A percentile compares a stretch with the other conserved stretches of the same genome.
These are phyloP conservation scores for Channa striata DNA, from an alignment of 2,797 vertebrate species.

Conservation along the genomic window DNA sequence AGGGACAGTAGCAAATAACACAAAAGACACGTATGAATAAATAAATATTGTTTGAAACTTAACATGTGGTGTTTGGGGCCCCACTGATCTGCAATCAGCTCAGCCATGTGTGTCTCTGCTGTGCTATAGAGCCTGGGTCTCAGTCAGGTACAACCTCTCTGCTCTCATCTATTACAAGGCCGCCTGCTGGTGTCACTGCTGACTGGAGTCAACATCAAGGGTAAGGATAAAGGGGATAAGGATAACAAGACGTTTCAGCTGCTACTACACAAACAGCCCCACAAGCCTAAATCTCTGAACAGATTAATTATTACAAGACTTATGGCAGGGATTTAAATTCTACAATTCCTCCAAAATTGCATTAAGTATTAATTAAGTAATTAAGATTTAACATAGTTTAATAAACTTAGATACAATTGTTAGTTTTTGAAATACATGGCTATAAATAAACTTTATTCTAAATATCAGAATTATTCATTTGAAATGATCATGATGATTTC, in stretches of 20 bases:
- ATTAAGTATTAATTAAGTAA: not conserved
- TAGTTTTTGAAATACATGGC: not conserved
- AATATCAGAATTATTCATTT: not conserved
- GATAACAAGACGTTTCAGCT: conserved; percentile 48
- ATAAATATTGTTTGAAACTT: not conserved
- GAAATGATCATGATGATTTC: not conserved
- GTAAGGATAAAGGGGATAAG: conserved; percentile 67
- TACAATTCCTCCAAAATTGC: not conserved
- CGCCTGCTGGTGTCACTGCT: conserved; percentile 58
- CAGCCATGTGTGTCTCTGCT: conserved; percentile 36
- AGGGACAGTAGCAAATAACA: not conserved
- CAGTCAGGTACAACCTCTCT: conserved; percentile 17
- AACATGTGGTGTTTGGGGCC: not conserved
- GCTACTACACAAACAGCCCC: conserved; percentile 28
- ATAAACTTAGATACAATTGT: not conserved
- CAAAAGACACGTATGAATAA: not conserved
- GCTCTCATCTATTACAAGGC: conserved; percentile 52
- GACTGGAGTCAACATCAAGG: conserved; percentile 52
- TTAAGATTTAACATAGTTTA: not conserved
- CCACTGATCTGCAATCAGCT: conserved; percentile 22
- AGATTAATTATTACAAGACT: not conserved
- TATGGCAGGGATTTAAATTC: not conserved
- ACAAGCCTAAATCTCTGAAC: not conserved
- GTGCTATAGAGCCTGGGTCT: conserved; percentile 29
- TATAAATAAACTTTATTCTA: not conserved